Evolutionary conservation across 2,888 invertebrate species (phyloP), one percentile per base, ranked within the genome.

Genomic region (Drosophila mettleri): DNA sequence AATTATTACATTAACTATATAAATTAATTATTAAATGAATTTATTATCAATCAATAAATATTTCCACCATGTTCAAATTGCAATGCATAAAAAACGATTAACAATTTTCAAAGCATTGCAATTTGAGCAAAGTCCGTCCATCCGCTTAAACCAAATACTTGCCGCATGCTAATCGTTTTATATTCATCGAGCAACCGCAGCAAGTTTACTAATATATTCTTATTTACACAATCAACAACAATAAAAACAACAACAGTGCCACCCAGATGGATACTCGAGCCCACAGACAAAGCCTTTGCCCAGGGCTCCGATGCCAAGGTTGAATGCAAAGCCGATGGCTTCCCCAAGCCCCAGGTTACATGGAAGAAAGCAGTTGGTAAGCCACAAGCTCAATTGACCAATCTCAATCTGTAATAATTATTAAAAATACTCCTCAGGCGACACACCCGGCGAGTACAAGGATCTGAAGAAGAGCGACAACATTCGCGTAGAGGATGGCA

Each of bases 281-380:
- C 98, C 59, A 97, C 97, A 90, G 98, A 98, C 92, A 97, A 97
- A 93, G 97, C 98, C 89, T 98, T 98, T 93, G 97, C 98, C 79
- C 97, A 98, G 93, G 97, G 98, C 80, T 97, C 97, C 83, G 97
- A 97, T 93, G 97, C 97, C 81, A 96, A 97, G 92, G 96, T 98
- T 89, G 98, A 98, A 94, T 98, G 98, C 93, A 98, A 98, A 94
- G 97, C 98, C 92, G 98, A 98, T 93, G 98, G 98, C 88, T 98
- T 98, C 94, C 98, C 98, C 71, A 97, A 97, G 94, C 98, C 98
- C 79, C 95, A 96, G 91, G 97, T 98, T 49, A 97, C 97, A 82
- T 98, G 98, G 98, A 98, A 98, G 93, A 96, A 97, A 94, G 98
- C 98, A 91, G 97, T 97, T 93, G 98, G 98, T 97, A 94, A 91